Base-by-base conservation (phyloP, 53 echinoderm and acorn worm genomes). In the Zoroaster sp. region DNA sequence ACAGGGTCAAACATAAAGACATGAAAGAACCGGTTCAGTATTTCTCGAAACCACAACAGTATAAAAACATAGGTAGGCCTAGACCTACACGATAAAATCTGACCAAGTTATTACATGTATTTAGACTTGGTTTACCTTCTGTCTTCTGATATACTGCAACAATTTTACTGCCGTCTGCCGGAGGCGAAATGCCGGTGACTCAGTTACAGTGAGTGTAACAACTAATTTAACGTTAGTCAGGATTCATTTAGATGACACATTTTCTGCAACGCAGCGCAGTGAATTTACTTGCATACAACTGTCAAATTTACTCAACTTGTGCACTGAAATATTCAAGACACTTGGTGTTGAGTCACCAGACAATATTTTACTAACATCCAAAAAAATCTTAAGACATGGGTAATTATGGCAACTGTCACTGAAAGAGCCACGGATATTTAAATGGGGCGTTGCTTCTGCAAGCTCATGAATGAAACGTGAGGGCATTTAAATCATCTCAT, bases 401-500 rank as follows among this genome's bases (percentile, higher is more conserved):
- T 42, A 47, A 75, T 49, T 75, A 76, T 4, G 1, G 3, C 76
- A 47, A 51, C 76, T 40, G 55, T 28, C 81, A 67, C 80, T 37
- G 25, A 18, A n/a, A 21, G 63, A 11, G 25, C 53, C 17, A 17
- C 15, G 34, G 41, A 39, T 28, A 35, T 76, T 81, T 20, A 67
- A 81, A 81, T 66, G 66, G 81, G 81, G 81, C 81, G 81, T 78
- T 25, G 31, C 81, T 41, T 81, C 25, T 30, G 25, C 0, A n/a
- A 67, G 30, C 81, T 81, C 81, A 81, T 81, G 81, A 81, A 81
- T 81, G 81, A 32, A 81, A 43, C 67, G 44, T 39, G 63, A 0
- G 81, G 81, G 81, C 43, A 81, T 81, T 81, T 81, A 81, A 81
- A 81, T 81, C 81, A 43, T 25, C 36, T 39, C 34, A 67, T 66